Evolutionary conservation across 2,113 vertebrate genomes (phyloP).

Genomic region (Prietella phreatophila): DNA sequence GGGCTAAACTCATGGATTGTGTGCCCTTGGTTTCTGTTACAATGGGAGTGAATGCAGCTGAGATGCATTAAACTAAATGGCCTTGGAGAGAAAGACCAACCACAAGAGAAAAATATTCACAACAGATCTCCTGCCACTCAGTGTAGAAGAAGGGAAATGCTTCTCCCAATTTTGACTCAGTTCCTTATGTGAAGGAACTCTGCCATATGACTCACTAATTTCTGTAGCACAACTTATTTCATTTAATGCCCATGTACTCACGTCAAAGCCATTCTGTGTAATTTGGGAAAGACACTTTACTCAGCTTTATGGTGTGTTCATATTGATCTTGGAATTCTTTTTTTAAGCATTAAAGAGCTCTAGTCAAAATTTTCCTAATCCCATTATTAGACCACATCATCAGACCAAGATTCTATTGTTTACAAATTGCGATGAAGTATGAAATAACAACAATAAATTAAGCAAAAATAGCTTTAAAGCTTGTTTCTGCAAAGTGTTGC

Average conservation of each 20-base stretch:
- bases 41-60: conserved; percentile 74
- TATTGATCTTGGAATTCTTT: not conserved
- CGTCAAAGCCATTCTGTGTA: conserved; percentile 3
- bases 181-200: conserved; percentile 39
- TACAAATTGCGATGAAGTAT: conserved; percentile 10
- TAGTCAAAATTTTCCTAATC: not conserved
- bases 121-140: conserved; percentile 71
- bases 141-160: conserved; percentile 64
- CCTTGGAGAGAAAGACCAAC: conserved; percentile 74
- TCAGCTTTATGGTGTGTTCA: not conserved
- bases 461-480: conserved; percentile 1
- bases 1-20: conserved; percentile 62
- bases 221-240: conserved; percentile 34
- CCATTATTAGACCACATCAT: not conserved
- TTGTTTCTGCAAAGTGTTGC: not conserved
- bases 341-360: conserved; percentile 11
- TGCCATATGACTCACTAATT: conserved; percentile 43
- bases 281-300: conserved; percentile 26
- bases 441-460: not conserved
- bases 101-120: conserved; percentile 70
- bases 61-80: conserved; percentile 74
- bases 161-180: conserved; percentile 50
- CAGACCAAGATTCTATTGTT: conserved; percentile 16
- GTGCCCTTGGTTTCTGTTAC: conserved; percentile 68
- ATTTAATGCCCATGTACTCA: conserved; percentile 38